phyloP scores from a whole-genome alignment of 2,797 vertebrate species.

The Mionectes olivaceus region DNA sequence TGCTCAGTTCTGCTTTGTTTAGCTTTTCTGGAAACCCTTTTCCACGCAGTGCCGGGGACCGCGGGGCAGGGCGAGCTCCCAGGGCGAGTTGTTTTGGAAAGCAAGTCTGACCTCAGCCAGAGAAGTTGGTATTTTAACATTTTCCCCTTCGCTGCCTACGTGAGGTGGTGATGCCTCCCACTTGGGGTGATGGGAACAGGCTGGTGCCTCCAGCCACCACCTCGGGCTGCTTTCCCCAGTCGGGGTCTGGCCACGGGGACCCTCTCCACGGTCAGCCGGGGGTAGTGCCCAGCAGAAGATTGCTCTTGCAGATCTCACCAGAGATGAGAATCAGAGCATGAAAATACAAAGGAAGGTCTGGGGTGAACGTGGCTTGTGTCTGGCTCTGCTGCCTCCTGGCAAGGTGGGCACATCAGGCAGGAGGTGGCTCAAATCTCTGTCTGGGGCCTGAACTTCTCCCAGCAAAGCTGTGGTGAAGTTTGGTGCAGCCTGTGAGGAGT shows the following conservation, averaged over 20 bases:
- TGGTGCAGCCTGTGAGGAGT: accelerated
- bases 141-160: background rate
- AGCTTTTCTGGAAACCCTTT: background rate
- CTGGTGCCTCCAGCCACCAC: accelerated
- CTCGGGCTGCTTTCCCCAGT: background rate
- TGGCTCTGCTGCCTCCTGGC: background rate
- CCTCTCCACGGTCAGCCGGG: background rate
- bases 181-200: background rate
- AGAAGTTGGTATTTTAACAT: background rate
- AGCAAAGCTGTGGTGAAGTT: background rate
- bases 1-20: conserved; percentile 31
- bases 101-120: background rate
- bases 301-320: background rate
- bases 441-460: background rate
- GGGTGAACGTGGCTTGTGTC: background rate
- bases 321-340: background rate
- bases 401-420: background rate
- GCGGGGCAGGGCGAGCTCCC: background rate
- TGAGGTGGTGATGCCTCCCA: background rate
- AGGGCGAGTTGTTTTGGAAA: conserved; percentile 9
- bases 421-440: background rate
- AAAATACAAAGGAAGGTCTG: background rate
- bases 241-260: background rate
- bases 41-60: background rate
- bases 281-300: background rate